Conservation (phyloP, 2,113 vertebrate genomes). For the Alosa alosa region DNA sequence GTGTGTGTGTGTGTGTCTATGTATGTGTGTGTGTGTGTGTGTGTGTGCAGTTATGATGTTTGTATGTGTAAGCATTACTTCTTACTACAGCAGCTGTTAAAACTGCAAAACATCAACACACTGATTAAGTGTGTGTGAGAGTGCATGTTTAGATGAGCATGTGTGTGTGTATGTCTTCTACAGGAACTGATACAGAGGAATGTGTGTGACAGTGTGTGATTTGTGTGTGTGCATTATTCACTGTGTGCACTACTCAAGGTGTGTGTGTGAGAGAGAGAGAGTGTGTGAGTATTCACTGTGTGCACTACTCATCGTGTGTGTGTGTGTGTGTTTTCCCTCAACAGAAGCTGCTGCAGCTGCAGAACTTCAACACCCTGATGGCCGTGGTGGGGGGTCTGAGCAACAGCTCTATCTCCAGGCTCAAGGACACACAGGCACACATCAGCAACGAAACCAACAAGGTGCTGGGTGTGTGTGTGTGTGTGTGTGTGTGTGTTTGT, state of each 20-base stretch:
- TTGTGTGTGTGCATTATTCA: background rate
- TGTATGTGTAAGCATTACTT: background rate
- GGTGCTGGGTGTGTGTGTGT: conserved; percentile 59
- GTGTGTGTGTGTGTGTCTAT: background rate
- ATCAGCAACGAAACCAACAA: conserved; percentile 82
- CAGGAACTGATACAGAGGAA: background rate
- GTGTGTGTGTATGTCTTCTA: background rate
- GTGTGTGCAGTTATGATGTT: background rate
- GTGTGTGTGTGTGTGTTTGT: background rate
- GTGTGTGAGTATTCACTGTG: too few species aligned
- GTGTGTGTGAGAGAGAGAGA: background rate
- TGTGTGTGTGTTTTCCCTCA: conserved; percentile 10
- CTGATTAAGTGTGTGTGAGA: too few species aligned
- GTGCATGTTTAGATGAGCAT: too few species aligned
- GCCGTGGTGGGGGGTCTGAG: conserved; percentile 88
- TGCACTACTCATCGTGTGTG: background rate
- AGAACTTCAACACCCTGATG: conserved; percentile 94
- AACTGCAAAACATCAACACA: too few species aligned
- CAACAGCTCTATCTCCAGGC: conserved; percentile 88
- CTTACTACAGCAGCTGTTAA: too few species aligned
- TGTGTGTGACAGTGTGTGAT: conserved; percentile 2
- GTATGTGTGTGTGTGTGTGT: background rate
- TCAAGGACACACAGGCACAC: conserved; percentile 84
- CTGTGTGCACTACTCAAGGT: background rate
- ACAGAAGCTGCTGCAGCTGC: conserved; percentile 85